Conservation (phyloP, 2,888 invertebrate species). For the Ferrisia virgata region DNA sequence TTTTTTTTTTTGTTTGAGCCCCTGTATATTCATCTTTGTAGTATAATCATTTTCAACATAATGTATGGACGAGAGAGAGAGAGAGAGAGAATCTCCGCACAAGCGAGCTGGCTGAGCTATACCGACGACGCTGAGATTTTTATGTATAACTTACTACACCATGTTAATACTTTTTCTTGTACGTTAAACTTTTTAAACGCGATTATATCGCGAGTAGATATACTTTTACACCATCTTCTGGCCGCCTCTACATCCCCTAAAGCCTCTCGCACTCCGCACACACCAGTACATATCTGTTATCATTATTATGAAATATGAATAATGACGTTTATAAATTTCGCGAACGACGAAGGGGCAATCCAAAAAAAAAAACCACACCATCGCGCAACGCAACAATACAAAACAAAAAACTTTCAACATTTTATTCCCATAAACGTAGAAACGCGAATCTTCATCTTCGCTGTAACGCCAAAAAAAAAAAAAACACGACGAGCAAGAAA, state of each 20-base stretch:
- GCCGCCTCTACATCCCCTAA: not conserved
- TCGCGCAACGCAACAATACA: no score
- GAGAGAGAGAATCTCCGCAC: not conserved
- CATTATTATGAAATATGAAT: constrained; percentile 18
- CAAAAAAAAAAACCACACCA: no score
- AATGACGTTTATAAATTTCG: constrained; percentile 6
- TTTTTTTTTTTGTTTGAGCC: not conserved
- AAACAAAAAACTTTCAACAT: constrained; percentile 9
- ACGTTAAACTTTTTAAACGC: constrained; percentile 14
- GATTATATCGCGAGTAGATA: constrained; percentile 19
- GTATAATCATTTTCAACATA: constrained; percentile 2
- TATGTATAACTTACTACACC: not conserved
- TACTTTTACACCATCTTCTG: not conserved
- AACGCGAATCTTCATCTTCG: not conserved
- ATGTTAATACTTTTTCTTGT: not conserved
- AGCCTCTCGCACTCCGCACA: not conserved
- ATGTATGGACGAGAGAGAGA: not conserved
- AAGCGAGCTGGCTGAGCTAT: not conserved
- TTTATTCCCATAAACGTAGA: not conserved
- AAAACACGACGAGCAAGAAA: not conserved
- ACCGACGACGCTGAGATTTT: not conserved
- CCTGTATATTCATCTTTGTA: not conserved
- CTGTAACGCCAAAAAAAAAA: not conserved
- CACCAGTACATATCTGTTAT: not conserved
- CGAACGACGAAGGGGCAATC: no score